Conservation (phyloP, 2,797 vertebrate species). For the Ctenopoma multispine region DNA sequence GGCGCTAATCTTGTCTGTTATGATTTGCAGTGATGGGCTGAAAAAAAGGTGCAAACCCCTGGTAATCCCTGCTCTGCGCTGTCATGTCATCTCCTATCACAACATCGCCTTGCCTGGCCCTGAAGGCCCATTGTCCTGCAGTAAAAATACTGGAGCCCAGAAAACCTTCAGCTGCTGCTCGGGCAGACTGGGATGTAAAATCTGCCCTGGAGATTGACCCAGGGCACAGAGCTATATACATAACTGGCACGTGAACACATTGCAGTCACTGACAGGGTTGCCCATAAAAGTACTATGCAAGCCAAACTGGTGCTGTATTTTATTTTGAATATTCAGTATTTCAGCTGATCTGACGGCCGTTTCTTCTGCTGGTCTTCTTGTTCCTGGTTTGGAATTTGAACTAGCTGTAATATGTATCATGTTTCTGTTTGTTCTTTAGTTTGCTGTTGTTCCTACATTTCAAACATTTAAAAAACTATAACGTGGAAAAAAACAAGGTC, state of each 20-base stretch:
- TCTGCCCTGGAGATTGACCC: background rate
- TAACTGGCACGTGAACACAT: background rate
- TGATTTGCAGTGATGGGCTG: constrained; percentile 33
- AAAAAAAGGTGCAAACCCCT: constrained; percentile 32
- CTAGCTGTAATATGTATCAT: background rate
- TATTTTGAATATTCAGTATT: background rate
- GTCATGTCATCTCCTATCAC: constrained; percentile 62
- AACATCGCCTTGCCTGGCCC: constrained; percentile 58
- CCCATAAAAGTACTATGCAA: too few relatives aligned
- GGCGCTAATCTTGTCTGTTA: constrained; percentile 35
- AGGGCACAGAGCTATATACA: background rate
- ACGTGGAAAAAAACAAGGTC: too few relatives aligned
- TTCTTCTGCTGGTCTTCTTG: background rate
- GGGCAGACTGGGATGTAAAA: too few relatives aligned
- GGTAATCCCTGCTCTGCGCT: constrained; percentile 60
- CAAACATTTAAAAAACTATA: too few relatives aligned
- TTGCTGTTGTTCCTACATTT: background rate
- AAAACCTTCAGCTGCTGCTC: constrained; percentile 43
- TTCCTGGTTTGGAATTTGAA: too few relatives aligned
- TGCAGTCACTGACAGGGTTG: too few relatives aligned
- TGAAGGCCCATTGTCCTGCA: constrained; percentile 47
- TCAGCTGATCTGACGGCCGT: too few relatives aligned
- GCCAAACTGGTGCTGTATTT: too few relatives aligned
- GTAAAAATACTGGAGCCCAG: constrained; percentile 38
- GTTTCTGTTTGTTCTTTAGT: background rate